These are phyloP conservation scores for Craterocephalus amniculus DNA, from an alignment of 2,797 vertebrate genomes.

Conservation along the genomic window DNA sequence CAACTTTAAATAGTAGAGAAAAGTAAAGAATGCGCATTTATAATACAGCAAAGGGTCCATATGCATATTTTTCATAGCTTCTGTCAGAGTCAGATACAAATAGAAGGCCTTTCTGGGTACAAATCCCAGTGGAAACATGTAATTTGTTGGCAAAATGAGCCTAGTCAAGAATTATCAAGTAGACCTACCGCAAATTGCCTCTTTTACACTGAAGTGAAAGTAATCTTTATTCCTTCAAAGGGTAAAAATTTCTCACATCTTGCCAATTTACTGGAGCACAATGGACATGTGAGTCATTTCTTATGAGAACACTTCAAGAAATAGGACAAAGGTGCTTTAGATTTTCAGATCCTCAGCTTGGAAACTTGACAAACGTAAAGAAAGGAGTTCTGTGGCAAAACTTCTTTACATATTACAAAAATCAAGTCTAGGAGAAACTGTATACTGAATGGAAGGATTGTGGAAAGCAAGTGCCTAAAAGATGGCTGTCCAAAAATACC, in stretches of 20 bases:
- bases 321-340: neutral
- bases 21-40: slow-evolving; percentile 10
- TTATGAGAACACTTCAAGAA: neutral
- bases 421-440: no score
- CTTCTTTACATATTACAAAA: no score
- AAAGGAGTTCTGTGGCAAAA: neutral
- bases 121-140: neutral
- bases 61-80: neutral
- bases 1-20: neutral
- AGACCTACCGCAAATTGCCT: neutral
- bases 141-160: neutral
- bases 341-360: neutral
- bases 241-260: neutral
- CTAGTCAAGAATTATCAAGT: neutral
- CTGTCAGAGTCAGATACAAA: neutral
- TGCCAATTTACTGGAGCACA: neutral
- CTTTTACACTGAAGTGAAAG: neutral
- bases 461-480: no score
- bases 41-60: neutral
- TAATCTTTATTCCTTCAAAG: neutral
- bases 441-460: no score
- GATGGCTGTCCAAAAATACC: no score
- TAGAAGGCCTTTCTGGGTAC: neutral
- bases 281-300: neutral
- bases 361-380: neutral